Percentiles rank a stretch among this genome's conserved stretches.
Evolutionary conservation across 1,140 invertebrate species (phyloP).

Genomic region (Hylaeus anthracinus): DNA sequence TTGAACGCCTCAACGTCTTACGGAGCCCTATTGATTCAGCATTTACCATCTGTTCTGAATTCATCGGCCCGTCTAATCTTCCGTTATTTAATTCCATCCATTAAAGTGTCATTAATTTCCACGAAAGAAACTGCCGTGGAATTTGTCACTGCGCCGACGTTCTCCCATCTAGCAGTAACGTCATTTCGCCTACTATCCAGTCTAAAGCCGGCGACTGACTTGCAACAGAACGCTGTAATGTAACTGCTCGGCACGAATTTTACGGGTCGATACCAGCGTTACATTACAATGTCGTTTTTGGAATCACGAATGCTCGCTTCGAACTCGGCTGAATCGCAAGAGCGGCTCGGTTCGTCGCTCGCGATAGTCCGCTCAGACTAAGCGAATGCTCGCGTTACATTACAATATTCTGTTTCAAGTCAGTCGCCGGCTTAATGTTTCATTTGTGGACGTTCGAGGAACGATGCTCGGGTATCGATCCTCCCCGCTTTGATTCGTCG

Average conservation of each 20-base stretch:
- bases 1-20: constrained; percentile 4
- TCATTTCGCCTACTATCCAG: too few relatives aligned
- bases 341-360: too few relatives aligned
- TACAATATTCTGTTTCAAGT: too few relatives aligned
- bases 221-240: too few relatives aligned
- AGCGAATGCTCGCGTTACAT: too few relatives aligned
- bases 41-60: neutral
- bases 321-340: too few relatives aligned
- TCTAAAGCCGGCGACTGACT: too few relatives aligned
- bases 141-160: neutral
- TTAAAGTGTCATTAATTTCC: constrained; percentile 8
- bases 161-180: neutral
- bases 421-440: neutral
- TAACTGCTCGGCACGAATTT: too few relatives aligned
- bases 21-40: constrained; percentile 4
- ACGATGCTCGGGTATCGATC: neutral
- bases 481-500: neutral
- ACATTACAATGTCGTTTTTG: too few relatives aligned
- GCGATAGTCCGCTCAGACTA: too few relatives aligned
- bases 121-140: constrained; percentile 1
- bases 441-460: neutral
- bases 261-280: too few relatives aligned
- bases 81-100: constrained; percentile 13
- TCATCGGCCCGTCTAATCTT: neutral
- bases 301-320: too few relatives aligned